These are phyloP conservation scores for Cichlasoma orientale DNA, from an alignment of 2,797 vertebrate species.

Conservation along the genomic window DNA sequence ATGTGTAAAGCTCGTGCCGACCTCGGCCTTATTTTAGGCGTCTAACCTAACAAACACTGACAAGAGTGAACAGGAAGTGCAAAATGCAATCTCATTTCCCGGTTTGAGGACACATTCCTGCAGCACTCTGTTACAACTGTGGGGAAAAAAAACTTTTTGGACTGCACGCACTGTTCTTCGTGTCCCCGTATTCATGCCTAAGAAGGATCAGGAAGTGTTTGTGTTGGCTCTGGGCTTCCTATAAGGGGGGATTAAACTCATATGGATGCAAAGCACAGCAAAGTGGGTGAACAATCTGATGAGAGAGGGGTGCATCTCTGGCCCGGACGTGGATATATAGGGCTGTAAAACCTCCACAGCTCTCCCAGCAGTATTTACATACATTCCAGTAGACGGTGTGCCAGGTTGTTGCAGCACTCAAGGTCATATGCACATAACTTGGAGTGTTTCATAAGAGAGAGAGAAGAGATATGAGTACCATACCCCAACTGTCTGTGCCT, in stretches of 20 bases:
- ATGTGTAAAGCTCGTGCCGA: too few relatives aligned
- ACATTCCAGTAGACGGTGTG: constrained; percentile 33
- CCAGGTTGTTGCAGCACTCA: constrained; percentile 63
- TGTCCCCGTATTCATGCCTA: constrained; percentile 11
- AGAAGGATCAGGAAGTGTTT: constrained; percentile 29
- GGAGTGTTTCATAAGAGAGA: constrained; percentile 48
- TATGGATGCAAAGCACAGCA: constrained; percentile 58
- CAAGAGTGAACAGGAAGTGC: too few relatives aligned
- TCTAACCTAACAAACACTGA: too few relatives aligned
- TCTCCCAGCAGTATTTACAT: constrained; percentile 69
- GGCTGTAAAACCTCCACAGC: constrained; percentile 64
- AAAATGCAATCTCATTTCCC: too few relatives aligned
- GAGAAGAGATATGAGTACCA: constrained; percentile 13
- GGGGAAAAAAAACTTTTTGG: neutral
- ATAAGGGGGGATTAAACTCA: constrained; percentile 42
- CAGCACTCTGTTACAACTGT: neutral
- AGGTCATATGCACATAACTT: constrained; percentile 71
- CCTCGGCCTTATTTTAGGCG: too few relatives aligned
- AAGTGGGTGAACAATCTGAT: constrained; percentile 31
- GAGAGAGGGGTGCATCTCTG: constrained; percentile 28
- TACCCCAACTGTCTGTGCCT: constrained; percentile 24
- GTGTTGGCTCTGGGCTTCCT: constrained; percentile 19
- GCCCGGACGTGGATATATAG: constrained; percentile 60
- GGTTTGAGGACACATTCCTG: too few relatives aligned
- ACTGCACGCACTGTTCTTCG: neutral